These are phyloP conservation scores for Adelosebastes latens DNA, from an alignment of 2,797 vertebrate genomes.

Conservation along the genomic window DNA sequence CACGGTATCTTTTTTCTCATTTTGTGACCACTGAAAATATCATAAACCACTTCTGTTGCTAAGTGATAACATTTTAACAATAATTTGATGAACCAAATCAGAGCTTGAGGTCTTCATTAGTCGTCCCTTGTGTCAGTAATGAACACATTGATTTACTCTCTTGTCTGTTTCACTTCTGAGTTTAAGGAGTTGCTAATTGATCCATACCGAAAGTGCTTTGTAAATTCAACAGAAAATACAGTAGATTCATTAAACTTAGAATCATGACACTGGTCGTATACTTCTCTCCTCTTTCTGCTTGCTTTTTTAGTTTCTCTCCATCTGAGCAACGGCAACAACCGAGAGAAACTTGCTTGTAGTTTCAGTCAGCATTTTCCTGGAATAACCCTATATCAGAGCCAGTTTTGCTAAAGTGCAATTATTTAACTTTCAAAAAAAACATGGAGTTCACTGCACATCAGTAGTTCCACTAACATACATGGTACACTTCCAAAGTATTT, in stretches of 20 bases:
- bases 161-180: not conserved
- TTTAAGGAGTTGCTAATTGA: not conserved
- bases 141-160: not conserved
- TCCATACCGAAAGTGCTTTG: not conserved
- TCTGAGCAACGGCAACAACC: not conserved
- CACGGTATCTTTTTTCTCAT: not conserved
- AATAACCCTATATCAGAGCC: not conserved
- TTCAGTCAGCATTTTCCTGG: not conserved
- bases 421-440: not conserved
- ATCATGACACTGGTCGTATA: not conserved
- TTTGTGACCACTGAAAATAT: not conserved
- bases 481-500: not conserved
- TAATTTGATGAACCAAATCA: not conserved
- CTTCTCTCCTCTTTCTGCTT: not conserved
- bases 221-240: not conserved
- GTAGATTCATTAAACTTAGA: not conserved
- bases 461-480: not conserved
- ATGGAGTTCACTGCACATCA: not conserved
- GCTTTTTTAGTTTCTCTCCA: not conserved
- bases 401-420: not conserved
- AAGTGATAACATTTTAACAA: not conserved
- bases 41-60: not conserved
- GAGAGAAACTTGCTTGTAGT: not conserved
- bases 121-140: slow-evolving; percentile 1
- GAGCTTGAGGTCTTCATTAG: not conserved